Evolutionary conservation across 1,140 invertebrate species (phyloP).

Genomic region (Meloidogyne hapla): DNA sequence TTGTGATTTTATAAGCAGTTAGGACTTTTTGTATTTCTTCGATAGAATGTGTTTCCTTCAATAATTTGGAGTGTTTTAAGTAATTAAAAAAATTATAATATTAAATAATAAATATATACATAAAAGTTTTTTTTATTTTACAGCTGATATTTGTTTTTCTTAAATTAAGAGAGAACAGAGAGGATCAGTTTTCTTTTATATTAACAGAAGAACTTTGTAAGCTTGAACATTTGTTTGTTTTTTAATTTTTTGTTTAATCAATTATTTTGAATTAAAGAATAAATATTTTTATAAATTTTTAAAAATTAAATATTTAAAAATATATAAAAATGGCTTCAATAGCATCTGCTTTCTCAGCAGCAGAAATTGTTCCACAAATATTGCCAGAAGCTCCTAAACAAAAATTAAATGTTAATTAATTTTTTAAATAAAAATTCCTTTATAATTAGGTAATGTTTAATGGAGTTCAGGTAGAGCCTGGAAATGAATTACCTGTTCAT

Average conservation of each 20-base stretch:
- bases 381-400: conserved; percentile 54
- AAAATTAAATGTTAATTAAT: conserved; percentile 51
- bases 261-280: neutral
- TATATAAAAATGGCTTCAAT: conserved; percentile 56
- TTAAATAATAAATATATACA: too few relatives aligned
- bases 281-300: too few relatives aligned
- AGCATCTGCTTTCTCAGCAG: conserved; percentile 50
- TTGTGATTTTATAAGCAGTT: too few relatives aligned
- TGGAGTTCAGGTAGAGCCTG: conserved; percentile 60
- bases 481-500: conserved; percentile 50
- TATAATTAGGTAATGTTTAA: conserved; percentile 57
- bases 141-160: neutral
- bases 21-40: too few relatives aligned
- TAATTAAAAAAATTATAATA: too few relatives aligned
- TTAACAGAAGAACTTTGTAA: neutral
- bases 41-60: too few relatives aligned
- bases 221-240: neutral
- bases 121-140: neutral
- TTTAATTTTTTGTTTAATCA: neutral
- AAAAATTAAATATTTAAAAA: too few relatives aligned
- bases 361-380: conserved; percentile 58
- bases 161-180: neutral
- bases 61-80: too few relatives aligned
- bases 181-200: neutral
- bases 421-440: conserved; percentile 25